Evolutionary conservation across 2,113 vertebrate species (phyloP).

Genomic region (Peromyscus polionotus): DNA sequence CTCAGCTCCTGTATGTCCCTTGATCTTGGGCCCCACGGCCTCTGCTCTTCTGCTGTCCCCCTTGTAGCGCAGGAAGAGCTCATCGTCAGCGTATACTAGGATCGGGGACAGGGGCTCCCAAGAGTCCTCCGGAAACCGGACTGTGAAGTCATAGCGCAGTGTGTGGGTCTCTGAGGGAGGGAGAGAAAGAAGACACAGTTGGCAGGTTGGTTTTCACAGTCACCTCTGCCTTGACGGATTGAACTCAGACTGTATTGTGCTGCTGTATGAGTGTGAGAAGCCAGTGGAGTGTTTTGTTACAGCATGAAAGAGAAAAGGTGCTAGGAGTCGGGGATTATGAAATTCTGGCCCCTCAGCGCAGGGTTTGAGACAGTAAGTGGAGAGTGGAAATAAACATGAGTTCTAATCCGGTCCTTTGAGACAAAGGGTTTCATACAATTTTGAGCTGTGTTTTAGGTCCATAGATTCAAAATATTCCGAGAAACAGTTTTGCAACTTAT

Average conservation of each 20-base stretch:
- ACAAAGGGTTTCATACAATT: not conserved
- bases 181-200: not conserved
- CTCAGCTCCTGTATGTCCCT: not conserved
- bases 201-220: not conserved
- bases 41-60: not conserved
- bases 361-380: not conserved
- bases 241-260: not conserved
- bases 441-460: not conserved
- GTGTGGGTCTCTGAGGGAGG: not conserved
- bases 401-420: not conserved
- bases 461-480: not conserved
- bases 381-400: not conserved
- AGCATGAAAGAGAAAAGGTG: not conserved
- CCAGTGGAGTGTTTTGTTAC: not conserved
- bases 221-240: not conserved
- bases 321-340: not conserved
- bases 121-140: too few species aligned
- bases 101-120: not conserved
- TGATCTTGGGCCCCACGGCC: not conserved
- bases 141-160: not conserved
- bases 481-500: not conserved
- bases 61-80: not conserved
- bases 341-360: not conserved
- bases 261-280: not conserved
- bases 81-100: not conserved